Evolutionary conservation across 2,888 invertebrate species (phyloP).

Genomic region (Congeria kusceri): DNA sequence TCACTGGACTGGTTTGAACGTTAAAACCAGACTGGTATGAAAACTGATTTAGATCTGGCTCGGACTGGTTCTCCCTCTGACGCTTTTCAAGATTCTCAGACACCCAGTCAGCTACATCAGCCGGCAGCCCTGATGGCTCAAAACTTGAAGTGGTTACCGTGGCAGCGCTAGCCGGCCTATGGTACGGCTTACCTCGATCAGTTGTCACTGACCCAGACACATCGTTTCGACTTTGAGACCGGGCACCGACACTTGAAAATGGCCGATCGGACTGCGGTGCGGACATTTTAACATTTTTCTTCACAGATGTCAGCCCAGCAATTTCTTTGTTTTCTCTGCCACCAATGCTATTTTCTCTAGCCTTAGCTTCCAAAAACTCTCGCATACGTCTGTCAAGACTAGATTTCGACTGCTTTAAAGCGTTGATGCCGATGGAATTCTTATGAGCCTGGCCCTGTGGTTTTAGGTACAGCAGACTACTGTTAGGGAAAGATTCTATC

Average conservation of each 20-base stretch:
- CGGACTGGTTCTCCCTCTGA: constrained; percentile 41
- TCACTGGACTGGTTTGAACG: constrained; percentile 2
- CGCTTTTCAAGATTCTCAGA: constrained; percentile 65
- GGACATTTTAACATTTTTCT: not conserved
- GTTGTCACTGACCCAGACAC: constrained; percentile 2
- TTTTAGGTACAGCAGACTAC: constrained; percentile 47
- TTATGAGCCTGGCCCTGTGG: constrained; percentile 41
- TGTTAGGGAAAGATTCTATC: constrained; percentile 67
- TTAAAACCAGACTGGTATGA: constrained; percentile 1
- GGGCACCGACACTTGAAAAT: constrained; percentile 1
- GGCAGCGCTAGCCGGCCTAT: constrained; percentile 33
- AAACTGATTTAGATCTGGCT: constrained; percentile 24
- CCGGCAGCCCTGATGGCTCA: constrained; percentile 72
- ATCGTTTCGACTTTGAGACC: constrained; percentile 8
- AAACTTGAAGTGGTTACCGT: constrained; percentile 23
- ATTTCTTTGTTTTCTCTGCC: constrained; percentile 3
- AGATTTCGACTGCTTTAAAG: constrained; percentile 67
- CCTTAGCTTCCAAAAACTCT: constrained; percentile 59
- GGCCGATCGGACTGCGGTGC: not conserved
- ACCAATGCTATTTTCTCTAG: constrained; percentile 6
- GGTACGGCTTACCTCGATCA: constrained; percentile 32
- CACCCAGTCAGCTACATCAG: constrained; percentile 79
- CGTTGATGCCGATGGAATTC: constrained; percentile 70
- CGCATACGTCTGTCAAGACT: constrained; percentile 71
- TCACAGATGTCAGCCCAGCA: constrained; percentile 1